Conservation (phyloP, 2,888 invertebrate species). For the Metopia argyrocephala region DNA sequence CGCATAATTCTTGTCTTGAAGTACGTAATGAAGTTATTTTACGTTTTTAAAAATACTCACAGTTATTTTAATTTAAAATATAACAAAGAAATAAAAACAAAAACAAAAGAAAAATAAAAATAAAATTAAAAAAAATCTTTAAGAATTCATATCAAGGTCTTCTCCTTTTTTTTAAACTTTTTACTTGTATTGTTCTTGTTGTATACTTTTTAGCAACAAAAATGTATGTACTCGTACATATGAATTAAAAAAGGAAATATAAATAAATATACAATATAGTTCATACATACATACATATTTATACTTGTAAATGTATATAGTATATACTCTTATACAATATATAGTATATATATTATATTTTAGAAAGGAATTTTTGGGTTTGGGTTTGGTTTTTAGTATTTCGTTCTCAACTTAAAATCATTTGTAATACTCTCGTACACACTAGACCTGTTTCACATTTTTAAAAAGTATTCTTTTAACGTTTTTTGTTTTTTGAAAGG, state of each 20-base stretch:
- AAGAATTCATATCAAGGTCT: constrained; percentile 21
- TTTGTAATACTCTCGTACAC: background rate
- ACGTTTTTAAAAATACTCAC: background rate
- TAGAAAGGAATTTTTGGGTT: background rate
- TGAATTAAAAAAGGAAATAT: constrained; percentile 12
- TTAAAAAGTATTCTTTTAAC: background rate
- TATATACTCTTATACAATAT: too few relatives aligned
- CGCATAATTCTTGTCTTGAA: background rate
- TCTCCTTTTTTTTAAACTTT: background rate
- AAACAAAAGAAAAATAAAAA: background rate
- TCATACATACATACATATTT: too few relatives aligned
- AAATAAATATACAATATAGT: background rate
- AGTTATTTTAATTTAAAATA: background rate
- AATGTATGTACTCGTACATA: background rate
- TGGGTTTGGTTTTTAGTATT: background rate
- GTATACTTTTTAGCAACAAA: background rate
- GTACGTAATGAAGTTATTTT: constrained; percentile 11
- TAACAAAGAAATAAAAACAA: background rate
- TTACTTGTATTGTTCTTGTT: background rate
- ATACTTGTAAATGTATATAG: too few relatives aligned
- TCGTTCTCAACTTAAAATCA: background rate
- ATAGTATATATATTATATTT: background rate
- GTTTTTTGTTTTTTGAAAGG: constrained; percentile 2
- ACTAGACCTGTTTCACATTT: constrained; percentile 1
- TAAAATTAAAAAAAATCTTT: background rate